Evolutionary conservation across 1,140 invertebrate genomes (phyloP), one percentile per base, ranked within the genome.

Genomic region (Drosophila sechellia): DNA sequence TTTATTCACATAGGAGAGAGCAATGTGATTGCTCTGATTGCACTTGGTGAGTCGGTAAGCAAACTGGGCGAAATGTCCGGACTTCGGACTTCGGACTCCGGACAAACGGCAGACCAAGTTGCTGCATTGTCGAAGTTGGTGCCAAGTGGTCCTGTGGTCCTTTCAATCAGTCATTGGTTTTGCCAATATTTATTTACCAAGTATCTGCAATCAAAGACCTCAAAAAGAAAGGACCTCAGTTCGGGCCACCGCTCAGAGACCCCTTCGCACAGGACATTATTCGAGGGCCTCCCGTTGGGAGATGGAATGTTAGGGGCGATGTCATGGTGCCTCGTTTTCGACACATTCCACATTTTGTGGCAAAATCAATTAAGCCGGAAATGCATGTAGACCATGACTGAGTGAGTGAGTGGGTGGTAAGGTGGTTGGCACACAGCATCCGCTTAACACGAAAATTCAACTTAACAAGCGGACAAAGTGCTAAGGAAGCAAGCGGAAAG

Each of bases 291-390:
- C 27, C 35, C 43, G n/a, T 17, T 12, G 8, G 1, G 15, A 3
- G 11, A 5, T 22, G 45, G 43, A 27, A 12, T 49, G 35, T 25
- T 20, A 42, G 40, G 17, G 40, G 40, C 39, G 13, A 39, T 50
- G 74, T 65, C 69, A 27, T n/a, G 55, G 61, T 46, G 77, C 22
- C 78, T 81, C 74, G 79, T 87, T 77, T 77, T 83, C 75, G 83
- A 74, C 83, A 87, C 76, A 89, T 87, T 89, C 74, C 72, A 80
- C 84, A 89, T 77, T 84, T 89, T 89, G 84, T 73, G 84, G 84
- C 69, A 89, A 84, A 89, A 87, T 87, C 84, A 87, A 87, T 87
- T 87, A 87, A 87, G 79, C 76, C 84, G 84, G 84, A 87, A 87
- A 89, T 83, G 84, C 83, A 79, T 87, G 83, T 86, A 53, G 73